Base-by-base conservation (phyloP, 1,140 invertebrate species). In the Halesus radiatus region DNA sequence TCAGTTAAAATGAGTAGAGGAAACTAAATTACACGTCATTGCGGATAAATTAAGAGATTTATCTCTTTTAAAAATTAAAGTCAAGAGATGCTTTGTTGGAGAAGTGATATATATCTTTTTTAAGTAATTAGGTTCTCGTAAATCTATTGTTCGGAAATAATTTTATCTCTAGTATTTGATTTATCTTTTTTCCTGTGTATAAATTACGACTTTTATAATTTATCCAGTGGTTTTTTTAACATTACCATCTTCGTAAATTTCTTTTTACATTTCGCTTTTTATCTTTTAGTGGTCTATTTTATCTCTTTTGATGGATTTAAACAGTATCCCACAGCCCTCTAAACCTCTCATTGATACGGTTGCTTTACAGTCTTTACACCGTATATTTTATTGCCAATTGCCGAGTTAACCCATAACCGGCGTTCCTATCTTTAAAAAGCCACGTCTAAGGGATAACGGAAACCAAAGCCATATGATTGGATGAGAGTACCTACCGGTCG, bases 371-470 rank as follows among this genome's bases (percentile, higher is more conserved):
- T n/a, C 54, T 56, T 56, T 56, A 56, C 54, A 22, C 20, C 54
- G 54, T 56, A 56, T 56, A 56, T 20, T 56, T 56, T 56, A 18
- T 13, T n/a, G 8, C 20, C 54, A 56, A 56, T 1, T 56, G 54
- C 5, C n/a, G 20, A 56, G 20, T 64, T 29, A 64, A 23, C 60
- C 60, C 60, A 64, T 23, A 64, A 23, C 60, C 60, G 7, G 23
- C 20, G 23, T 22, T 64, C 60, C 15, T 64, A 18, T 64, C 60
- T 64, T 64, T 64, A 64, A 64, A 62, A 64, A 64, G 18, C 60
- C 60, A 64, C 60, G 60, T 64, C 23, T 64, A 23, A 64, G 23
- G 60, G 60, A 64, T 64, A 64, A 64, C 29, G 60, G 60, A 22
- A 23, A 64, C 23, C 60, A 64, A 64, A 64, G 60, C 60, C 60